These are phyloP conservation scores for Synanthedon formicaeformis DNA, from an alignment of 2,888 invertebrate species.

Conservation along the genomic window DNA sequence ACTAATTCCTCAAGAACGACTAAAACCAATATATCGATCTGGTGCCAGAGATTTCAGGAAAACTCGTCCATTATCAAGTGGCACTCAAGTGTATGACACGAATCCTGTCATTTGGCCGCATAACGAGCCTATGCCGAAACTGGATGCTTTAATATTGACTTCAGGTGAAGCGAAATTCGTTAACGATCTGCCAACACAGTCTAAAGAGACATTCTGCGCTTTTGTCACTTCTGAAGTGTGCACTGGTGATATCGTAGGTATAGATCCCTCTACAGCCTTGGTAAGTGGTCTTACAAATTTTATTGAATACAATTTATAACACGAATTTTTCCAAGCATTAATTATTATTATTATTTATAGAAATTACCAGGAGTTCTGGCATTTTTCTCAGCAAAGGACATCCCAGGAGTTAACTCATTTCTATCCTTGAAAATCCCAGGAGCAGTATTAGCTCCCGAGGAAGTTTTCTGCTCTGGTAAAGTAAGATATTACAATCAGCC, in stretches of 20 bases:
- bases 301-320: neutral
- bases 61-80: constrained; percentile 71
- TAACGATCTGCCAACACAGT: constrained; percentile 70
- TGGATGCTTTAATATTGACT: constrained; percentile 64
- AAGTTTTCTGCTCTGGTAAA: constrained; percentile 60
- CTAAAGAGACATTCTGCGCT: constrained; percentile 75
- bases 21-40: constrained; percentile 57
- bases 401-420: constrained; percentile 76
- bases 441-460: constrained; percentile 32
- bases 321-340: neutral
- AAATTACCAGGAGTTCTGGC: constrained; percentile 74
- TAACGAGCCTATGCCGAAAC: constrained; percentile 74
- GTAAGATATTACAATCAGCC: constrained; percentile 76
- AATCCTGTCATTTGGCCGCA: constrained; percentile 75
- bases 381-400: constrained; percentile 74
- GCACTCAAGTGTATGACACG: constrained; percentile 73
- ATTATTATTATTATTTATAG: constrained; percentile 37
- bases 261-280: constrained; percentile 74
- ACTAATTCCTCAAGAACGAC: constrained; percentile 49
- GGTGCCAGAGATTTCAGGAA: constrained; percentile 60
- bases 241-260: constrained; percentile 67
- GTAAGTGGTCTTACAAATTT: constrained; percentile 36
- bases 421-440: constrained; percentile 25
- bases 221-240: constrained; percentile 71
- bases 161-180: constrained; percentile 71